Percentiles rank a stretch among this genome's conserved stretches.
Evolutionary conservation across 2,797 vertebrate species (phyloP).

Genomic region (Eleutherodactylus coqui): DNA sequence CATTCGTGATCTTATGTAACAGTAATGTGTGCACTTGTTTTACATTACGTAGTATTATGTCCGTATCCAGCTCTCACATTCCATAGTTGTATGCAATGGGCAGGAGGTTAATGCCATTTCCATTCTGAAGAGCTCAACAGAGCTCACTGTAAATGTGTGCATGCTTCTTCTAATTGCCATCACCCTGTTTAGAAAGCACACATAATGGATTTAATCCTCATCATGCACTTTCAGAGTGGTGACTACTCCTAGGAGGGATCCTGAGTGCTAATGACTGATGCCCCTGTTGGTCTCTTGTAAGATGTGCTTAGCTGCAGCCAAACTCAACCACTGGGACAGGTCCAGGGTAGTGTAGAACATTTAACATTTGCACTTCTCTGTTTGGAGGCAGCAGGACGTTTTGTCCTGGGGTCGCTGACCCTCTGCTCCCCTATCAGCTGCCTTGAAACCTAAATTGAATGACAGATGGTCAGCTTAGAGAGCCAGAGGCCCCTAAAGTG

Average conservation of each 20-base stretch:
- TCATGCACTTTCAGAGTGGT: conserved; percentile 76
- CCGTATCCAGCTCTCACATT: not conserved
- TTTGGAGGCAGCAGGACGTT: conserved; percentile 76
- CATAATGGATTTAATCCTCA: conserved; percentile 55
- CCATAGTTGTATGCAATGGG: not conserved
- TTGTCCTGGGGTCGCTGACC: conserved; percentile 82
- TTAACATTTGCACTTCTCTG: conserved; percentile 81
- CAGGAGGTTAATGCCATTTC: conserved; percentile 6
- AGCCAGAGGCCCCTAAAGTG: conserved; percentile 70
- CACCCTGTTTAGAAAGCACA: conserved; percentile 44
- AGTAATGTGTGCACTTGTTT: conserved; percentile 19
- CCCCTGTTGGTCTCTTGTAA: conserved; percentile 64
- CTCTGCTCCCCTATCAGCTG: conserved; percentile 78
- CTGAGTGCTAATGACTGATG: conserved; percentile 80
- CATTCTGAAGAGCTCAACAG: not conserved
- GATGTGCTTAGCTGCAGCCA: conserved; percentile 67
- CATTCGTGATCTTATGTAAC: not conserved
- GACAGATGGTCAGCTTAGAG: conserved; percentile 84
- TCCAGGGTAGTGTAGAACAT: conserved; percentile 75
- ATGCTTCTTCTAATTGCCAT: conserved; percentile 61
- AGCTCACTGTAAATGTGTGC: conserved; percentile 42
- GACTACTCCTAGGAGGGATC: conserved; percentile 74
- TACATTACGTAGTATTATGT: not conserved
- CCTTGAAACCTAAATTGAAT: conserved; percentile 82
- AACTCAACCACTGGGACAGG: conserved; percentile 64